A percentile compares a stretch with the other conserved stretches of the same genome.
These are phyloP conservation scores for Pentalonia nigronervosa DNA, from an alignment of 1,140 invertebrate species.

Conservation along the genomic window DNA sequence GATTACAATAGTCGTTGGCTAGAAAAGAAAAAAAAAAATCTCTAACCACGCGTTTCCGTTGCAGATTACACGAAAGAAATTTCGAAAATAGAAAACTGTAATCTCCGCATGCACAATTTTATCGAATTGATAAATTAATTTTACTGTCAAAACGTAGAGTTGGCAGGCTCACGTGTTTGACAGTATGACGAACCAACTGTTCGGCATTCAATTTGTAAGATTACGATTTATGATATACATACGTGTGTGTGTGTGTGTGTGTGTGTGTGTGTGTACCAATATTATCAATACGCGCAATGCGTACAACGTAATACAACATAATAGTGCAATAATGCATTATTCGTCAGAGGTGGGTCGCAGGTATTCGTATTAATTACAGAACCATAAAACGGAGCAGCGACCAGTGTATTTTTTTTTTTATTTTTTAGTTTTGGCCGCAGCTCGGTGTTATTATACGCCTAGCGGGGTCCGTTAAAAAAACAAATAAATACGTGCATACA, in stretches of 20 bases:
- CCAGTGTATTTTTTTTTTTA: background rate
- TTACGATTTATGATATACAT: background rate
- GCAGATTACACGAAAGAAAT: background rate
- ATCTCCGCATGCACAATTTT: background rate
- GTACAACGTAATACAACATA: background rate
- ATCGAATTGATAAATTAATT: conserved; percentile 7
- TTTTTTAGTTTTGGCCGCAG: background rate
- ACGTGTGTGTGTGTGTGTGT: background rate
- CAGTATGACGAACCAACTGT: background rate
- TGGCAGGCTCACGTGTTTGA: background rate
- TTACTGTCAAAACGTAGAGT: background rate
- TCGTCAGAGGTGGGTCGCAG: background rate
- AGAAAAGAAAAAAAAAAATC: background rate
- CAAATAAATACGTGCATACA: background rate
- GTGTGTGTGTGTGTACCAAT: background rate
- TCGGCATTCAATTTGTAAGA: background rate
- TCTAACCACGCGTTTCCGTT: background rate
- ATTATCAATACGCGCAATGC: background rate
- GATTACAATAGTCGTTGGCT: background rate
- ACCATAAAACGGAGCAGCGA: background rate
- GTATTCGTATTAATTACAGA: background rate
- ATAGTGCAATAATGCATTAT: background rate
- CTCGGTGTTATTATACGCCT: background rate
- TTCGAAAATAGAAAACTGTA: background rate
- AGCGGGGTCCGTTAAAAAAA: background rate